Evolutionary conservation across 1,140 invertebrate genomes (phyloP).

Genomic region (Nomia melanderi): DNA sequence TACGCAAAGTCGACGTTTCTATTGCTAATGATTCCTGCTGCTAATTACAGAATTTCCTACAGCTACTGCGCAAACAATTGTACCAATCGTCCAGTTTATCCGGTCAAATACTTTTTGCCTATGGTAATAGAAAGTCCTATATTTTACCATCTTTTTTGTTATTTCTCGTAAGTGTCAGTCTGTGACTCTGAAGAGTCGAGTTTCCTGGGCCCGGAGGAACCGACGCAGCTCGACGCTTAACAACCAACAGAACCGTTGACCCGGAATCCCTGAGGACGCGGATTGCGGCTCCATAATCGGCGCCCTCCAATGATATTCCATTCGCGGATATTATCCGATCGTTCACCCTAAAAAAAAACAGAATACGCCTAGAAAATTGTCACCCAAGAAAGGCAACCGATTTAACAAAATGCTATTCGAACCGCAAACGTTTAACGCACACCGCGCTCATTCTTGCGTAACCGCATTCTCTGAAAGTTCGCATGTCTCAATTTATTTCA

Average conservation of each 20-base stretch:
- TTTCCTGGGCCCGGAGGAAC: slow-evolving; percentile 72
- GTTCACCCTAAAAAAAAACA: slow-evolving; percentile 88
- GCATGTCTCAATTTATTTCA: not conserved
- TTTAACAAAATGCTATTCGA: not conserved
- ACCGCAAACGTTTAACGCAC: not conserved
- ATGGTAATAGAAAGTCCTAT: no score
- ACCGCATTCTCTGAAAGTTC: not conserved
- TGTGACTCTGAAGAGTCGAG: slow-evolving; percentile 83
- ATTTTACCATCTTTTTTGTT: slow-evolving; percentile 99
- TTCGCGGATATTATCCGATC: slow-evolving; percentile 98
- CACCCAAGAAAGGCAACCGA: not conserved
- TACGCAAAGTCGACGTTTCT: no score
- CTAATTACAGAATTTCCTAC: no score
- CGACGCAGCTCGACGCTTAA: slow-evolving; percentile 88
- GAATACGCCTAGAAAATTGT: not conserved
- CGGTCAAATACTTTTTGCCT: no score
- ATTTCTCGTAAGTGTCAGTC: slow-evolving; percentile 92
- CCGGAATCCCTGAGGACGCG: slow-evolving; percentile 94
- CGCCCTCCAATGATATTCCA: slow-evolving; percentile 96
- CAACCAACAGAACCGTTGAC: slow-evolving; percentile 92
- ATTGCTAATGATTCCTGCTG: no score
- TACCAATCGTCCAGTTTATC: no score
- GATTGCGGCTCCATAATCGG: slow-evolving; percentile 96
- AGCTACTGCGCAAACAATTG: no score
- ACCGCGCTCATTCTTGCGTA: not conserved